Percentiles rank a stretch among this genome's conserved stretches.
Evolutionary conservation across 2,797 vertebrate species (phyloP).

Genomic region (Kryptolebias ocellatus): DNA sequence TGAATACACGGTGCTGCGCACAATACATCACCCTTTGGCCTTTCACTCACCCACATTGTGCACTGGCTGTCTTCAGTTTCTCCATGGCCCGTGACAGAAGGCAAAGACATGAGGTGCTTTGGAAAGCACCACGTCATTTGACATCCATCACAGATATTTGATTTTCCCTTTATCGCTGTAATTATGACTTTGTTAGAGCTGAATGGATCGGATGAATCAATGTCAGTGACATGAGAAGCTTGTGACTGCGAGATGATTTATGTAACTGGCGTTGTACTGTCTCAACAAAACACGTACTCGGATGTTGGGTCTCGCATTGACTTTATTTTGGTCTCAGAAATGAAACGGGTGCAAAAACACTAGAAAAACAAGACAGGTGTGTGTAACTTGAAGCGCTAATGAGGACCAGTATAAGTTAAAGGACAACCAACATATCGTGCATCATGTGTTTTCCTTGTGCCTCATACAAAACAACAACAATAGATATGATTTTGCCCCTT

Average conservation of each 20-base stretch:
- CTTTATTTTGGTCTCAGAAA: slow-evolving; percentile 5
- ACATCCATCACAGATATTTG: slow-evolving; percentile 52
- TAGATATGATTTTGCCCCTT: slow-evolving; percentile 52
- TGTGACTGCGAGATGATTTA: background rate
- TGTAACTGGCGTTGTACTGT: slow-evolving; percentile 1
- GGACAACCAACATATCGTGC: slow-evolving; percentile 44
- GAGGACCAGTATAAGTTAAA: slow-evolving; percentile 37
- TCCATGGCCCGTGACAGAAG: slow-evolving; percentile 50
- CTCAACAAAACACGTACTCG: slow-evolving; percentile 4
- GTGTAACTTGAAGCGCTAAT: slow-evolving; percentile 23
- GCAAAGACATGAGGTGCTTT: slow-evolving; percentile 46
- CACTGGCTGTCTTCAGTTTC: slow-evolving; percentile 48
- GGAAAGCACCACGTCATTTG: slow-evolving; percentile 36
- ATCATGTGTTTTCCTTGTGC: slow-evolving; percentile 45
- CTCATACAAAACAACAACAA: slow-evolving; percentile 59
- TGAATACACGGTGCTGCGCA: slow-evolving; percentile 46
- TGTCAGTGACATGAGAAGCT: slow-evolving; percentile 12
- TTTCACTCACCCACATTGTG: slow-evolving; percentile 55
- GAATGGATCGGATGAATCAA: slow-evolving; percentile 21
- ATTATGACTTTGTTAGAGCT: slow-evolving; percentile 22
- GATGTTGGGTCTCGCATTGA: slow-evolving; percentile 10
- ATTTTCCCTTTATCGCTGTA: slow-evolving; percentile 39
- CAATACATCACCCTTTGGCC: slow-evolving; percentile 67
- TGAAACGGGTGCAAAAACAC: slow-evolving; percentile 2
- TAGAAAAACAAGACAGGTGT: background rate